Evolutionary conservation across 1,140 invertebrate genomes (phyloP).

Genomic region (Homalodisca vitripennis): DNA sequence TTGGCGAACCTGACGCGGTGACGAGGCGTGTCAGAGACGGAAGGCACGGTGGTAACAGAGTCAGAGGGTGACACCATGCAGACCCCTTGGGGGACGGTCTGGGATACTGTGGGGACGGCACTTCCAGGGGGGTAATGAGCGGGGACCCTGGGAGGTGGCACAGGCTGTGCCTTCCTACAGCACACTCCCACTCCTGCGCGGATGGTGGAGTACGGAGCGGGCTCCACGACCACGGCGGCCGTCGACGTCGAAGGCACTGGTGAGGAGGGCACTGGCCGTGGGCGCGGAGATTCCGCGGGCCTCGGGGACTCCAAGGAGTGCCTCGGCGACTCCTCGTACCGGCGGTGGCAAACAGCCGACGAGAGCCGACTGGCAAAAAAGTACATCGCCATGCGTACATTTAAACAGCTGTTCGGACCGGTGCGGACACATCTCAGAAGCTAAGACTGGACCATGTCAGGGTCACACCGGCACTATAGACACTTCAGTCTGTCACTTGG

Average conservation of each 20-base stretch:
- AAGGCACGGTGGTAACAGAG: neutral
- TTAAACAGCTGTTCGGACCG: conserved; percentile 18
- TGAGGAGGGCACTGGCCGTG: conserved; percentile 33
- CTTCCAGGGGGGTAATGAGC: too few species aligned
- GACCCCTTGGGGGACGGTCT: neutral
- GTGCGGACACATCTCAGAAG: too few species aligned
- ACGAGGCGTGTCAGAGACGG: neutral
- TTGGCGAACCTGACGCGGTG: conserved; percentile 15
- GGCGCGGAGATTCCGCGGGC: neutral
- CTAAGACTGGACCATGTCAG: too few species aligned
- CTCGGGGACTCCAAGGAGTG: neutral
- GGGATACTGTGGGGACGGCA: conserved; percentile 5
- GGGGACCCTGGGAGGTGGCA: conserved; percentile 2
- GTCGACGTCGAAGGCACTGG: conserved; percentile 27
- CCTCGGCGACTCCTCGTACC: conserved; percentile 6
- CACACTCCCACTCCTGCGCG: neutral
- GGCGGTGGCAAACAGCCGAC: conserved; percentile 28
- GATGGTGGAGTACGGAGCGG: conserved; percentile 9
- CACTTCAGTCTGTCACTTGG: too few species aligned
- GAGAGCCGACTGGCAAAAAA: conserved; percentile 36
- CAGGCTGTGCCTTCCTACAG: neutral
- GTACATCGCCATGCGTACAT: conserved; percentile 36
- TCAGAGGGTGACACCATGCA: neutral
- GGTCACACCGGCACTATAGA: too few species aligned
- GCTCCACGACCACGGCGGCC: neutral